Conservation (phyloP, 2,113 vertebrate genomes). For the Falcunculus frontatus region DNA sequence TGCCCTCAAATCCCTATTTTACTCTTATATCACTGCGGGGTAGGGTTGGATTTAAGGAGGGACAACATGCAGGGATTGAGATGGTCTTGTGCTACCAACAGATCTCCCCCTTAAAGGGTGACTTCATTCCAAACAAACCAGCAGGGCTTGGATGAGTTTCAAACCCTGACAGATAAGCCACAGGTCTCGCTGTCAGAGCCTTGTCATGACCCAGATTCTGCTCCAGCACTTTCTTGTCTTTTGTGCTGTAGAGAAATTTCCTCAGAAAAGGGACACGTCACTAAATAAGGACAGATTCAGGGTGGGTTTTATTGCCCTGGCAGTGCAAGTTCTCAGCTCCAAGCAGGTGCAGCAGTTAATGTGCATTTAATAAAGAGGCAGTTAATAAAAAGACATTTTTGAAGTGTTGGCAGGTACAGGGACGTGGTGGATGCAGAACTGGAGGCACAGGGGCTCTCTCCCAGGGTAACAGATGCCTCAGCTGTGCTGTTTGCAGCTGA, state of each 20-base stretch:
- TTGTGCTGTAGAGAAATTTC: neutral
- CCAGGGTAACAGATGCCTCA: neutral
- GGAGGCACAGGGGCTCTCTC: neutral
- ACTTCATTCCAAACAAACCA: neutral
- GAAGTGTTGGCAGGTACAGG: neutral
- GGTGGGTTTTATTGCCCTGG: neutral
- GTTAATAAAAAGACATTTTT: neutral
- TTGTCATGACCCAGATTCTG: constrained; percentile 47
- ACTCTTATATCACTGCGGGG: neutral
- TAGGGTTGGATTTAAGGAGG: constrained; percentile 17
- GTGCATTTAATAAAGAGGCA: neutral
- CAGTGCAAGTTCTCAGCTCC: neutral
- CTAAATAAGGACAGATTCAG: too few relatives aligned
- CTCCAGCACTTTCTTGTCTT: neutral
- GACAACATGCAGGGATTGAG: neutral
- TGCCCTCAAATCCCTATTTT: neutral
- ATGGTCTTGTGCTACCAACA: neutral
- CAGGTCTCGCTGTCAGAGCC: constrained; percentile 4
- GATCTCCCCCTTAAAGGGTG: constrained; percentile 28
- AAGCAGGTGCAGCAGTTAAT: neutral
- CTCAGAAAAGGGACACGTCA: neutral
- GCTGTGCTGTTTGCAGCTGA: constrained; percentile 8
- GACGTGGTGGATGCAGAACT: neutral
- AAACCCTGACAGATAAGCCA: neutral
- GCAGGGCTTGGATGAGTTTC: constrained; percentile 14